Evolutionary conservation across 2,113 vertebrate genomes (phyloP).

Genomic region (Patagioenas fasciata): DNA sequence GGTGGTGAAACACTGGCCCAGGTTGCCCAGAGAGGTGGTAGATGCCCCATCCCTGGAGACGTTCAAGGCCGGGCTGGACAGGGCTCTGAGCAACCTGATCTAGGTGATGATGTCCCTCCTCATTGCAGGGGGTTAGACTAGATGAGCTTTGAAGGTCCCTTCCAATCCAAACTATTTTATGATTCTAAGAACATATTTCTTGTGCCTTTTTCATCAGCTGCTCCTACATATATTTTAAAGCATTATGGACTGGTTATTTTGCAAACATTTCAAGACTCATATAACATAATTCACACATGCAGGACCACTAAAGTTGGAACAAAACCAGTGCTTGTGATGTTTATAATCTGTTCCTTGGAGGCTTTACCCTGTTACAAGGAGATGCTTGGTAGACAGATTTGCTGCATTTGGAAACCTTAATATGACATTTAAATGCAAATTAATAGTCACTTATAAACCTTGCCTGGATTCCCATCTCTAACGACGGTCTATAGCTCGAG

Average conservation of each 20-base stretch:
- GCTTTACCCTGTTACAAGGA: no score
- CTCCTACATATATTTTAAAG: neutral
- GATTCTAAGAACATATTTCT: neutral
- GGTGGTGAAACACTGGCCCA: no score
- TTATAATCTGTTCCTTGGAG: fast-evolving
- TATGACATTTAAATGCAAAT: fast-evolving
- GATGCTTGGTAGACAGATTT: fast-evolving
- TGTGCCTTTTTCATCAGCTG: neutral
- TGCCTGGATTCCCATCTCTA: fast-evolving
- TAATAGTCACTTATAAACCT: fast-evolving
- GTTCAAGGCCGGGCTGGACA: no score
- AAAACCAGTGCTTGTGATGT: fast-evolving
- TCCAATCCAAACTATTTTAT: no score
- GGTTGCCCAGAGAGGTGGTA: no score
- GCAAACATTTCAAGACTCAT: neutral
- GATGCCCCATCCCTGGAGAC: no score
- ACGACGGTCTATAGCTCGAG: fast-evolving
- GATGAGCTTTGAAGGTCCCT: no score
- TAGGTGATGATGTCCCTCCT: no score
- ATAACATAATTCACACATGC: fast-evolving
- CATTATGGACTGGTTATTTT: fast-evolving
- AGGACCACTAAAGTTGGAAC: no score
- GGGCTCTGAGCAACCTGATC: no score
- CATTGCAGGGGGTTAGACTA: no score
- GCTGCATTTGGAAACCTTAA: fast-evolving